Evolutionary conservation across 2,888 invertebrate species (phyloP), one percentile per base, ranked within the genome.

Genomic region (Drosophila mettleri): DNA sequence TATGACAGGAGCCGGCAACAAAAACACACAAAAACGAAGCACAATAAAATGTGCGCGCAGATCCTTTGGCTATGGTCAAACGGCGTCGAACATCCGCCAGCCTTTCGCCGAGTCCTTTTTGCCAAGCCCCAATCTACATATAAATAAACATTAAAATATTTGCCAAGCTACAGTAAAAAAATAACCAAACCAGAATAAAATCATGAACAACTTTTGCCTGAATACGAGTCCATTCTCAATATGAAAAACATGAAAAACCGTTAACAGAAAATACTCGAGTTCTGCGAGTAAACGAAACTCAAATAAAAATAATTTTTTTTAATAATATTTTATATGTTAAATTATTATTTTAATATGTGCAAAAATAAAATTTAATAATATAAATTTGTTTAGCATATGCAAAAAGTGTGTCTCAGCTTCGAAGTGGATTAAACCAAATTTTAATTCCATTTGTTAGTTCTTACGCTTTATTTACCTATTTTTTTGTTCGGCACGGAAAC

Each of bases 71-170:
- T 36, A 57, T 64, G 77, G 66, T 76, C 61, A 74, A 78, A 73
- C 78, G 87, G 87, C 87, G 82, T 69, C 82, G 71, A 71, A 57
- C 79, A 83, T 83, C 82, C 83, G 88, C 74, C 61, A 65, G 64
- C 68, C 57, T 80, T 80, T 67, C 51, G 57, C 38, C 51, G 39
- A 64, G 79, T 78, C 76, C 78, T 81, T 80, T 85, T 85, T 67
- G 68, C 57, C 68, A 53, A 61, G 66, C 74, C 74, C 27, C 77
- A 88, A 86, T 83, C 82, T 83, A 83, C 86, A 86, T 81, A 88
- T 89, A 91, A 91, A 90, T 89, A 91, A 89, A 90, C 88, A 90
- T 89, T 89, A 89, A 90, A 89, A 89, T 89, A 89, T 86, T 86
- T 88, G 68, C 51, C 41, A 52, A 59, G 41, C 45, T 43, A 63